Percentiles rank a stretch among this genome's conserved stretches.
Evolutionary conservation across 1,140 invertebrate species (phyloP).

Genomic region (Plutomurus gul): DNA sequence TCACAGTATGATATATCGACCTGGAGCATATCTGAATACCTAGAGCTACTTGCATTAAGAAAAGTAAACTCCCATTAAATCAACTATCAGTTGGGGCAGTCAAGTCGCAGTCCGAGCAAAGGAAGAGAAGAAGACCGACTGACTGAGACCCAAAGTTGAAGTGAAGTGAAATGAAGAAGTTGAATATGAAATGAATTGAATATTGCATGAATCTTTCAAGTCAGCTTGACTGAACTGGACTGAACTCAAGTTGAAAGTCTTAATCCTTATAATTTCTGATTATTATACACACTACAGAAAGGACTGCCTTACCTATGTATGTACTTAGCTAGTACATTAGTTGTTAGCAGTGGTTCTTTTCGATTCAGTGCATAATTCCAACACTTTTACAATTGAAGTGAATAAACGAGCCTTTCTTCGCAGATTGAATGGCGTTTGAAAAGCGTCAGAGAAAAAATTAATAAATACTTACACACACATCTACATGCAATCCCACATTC

Average conservation of each 20-base stretch:
- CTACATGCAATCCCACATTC: neutral
- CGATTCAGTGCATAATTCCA: neutral
- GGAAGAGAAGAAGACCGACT: neutral
- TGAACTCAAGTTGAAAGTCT: neutral
- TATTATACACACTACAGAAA: constrained; percentile 5
- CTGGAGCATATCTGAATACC: too few relatives aligned
- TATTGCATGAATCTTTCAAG: neutral
- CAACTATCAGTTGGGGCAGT: neutral
- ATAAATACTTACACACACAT: constrained; percentile 3
- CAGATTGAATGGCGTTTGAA: neutral
- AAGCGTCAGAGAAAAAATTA: constrained; percentile 7
- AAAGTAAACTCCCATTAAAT: constrained; percentile 11
- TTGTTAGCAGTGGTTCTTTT: neutral
- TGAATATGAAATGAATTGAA: constrained; percentile 20
- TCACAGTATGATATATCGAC: too few relatives aligned
- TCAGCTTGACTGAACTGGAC: neutral
- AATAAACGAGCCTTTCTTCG: neutral
- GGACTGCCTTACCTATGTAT: neutral
- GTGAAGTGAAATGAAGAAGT: constrained; percentile 17
- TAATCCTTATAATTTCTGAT: constrained; percentile 26
- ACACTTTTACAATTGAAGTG: neutral
- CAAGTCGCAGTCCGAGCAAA: neutral
- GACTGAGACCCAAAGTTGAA: neutral
- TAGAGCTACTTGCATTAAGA: too few relatives aligned
- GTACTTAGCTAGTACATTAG: neutral